A percentile compares a stretch with the other conserved stretches of the same genome.
Evolutionary conservation across 2,797 vertebrate species (phyloP).

Genomic region (Adelosebastes latens): DNA sequence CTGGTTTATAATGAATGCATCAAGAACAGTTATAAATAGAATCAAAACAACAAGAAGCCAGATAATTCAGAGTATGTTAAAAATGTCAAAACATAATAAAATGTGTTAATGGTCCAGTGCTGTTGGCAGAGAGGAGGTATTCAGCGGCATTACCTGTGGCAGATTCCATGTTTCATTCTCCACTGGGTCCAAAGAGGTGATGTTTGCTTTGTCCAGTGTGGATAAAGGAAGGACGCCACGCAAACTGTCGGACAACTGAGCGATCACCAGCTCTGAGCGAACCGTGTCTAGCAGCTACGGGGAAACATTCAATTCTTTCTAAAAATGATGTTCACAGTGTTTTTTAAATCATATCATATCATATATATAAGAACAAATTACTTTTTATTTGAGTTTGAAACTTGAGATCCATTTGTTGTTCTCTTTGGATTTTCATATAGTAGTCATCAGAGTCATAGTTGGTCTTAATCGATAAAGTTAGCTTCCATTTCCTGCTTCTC

Average conservation of each 20-base stretch:
- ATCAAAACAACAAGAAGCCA: background rate
- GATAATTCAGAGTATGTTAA: background rate
- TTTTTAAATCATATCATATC: background rate
- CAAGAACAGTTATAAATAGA: background rate
- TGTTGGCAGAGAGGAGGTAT: background rate
- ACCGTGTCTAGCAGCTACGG: constrained; percentile 59
- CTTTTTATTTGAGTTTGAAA: background rate
- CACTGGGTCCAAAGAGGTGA: constrained; percentile 67
- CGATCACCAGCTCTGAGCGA: constrained; percentile 61
- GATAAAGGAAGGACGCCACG: constrained; percentile 63
- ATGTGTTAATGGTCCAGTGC: background rate
- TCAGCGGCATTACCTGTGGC: constrained; percentile 71
- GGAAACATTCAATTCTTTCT: background rate
- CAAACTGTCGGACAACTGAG: constrained; percentile 46
- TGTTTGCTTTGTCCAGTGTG: constrained; percentile 56
- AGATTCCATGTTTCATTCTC: constrained; percentile 56
- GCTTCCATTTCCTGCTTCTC: background rate
- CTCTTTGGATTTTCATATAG: background rate
- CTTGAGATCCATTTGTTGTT: background rate
- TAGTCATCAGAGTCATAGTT: background rate
- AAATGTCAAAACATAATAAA: background rate
- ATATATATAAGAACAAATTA: background rate
- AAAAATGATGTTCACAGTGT: background rate
- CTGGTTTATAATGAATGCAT: background rate
- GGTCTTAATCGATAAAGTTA: background rate